Conservation (phyloP, 1,140 invertebrate genomes). For the Teleogryllus occipitalis region DNA sequence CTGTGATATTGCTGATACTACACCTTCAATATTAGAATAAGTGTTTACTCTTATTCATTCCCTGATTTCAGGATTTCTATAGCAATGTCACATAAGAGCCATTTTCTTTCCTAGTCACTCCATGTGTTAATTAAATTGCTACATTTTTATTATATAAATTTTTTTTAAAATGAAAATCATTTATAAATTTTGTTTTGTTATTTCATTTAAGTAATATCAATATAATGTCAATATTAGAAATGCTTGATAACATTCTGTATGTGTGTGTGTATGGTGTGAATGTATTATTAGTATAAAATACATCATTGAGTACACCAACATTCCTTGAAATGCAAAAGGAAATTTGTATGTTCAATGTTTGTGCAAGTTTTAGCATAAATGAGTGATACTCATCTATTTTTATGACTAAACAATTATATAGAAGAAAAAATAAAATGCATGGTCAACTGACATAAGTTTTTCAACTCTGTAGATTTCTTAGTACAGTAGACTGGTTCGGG, state of each 20-base stretch:
- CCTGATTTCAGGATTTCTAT: background rate
- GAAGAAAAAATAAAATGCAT: constrained; percentile 1
- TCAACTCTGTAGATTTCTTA: too few relatives aligned
- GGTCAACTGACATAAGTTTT: background rate
- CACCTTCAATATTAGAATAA: background rate
- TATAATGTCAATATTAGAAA: background rate
- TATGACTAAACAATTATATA: constrained; percentile 6
- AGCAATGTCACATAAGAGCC: background rate
- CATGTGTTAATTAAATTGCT: background rate
- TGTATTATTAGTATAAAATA: background rate
- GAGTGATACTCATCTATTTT: constrained; percentile 5
- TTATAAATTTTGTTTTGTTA: background rate
- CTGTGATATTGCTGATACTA: background rate
- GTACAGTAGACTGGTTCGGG: too few relatives aligned
- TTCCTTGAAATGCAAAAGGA: background rate
- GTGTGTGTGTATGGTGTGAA: background rate
- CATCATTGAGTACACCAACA: background rate
- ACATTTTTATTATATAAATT: background rate
- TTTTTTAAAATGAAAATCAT: background rate
- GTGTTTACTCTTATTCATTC: background rate
- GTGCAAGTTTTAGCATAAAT: constrained; percentile 1
- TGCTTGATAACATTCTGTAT: background rate
- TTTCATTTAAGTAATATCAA: background rate
- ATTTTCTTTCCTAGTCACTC: background rate
- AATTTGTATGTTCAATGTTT: background rate